Percentiles rank a stretch among this genome's conserved stretches.
These are phyloP conservation scores for Dendrophyllia cribrosa DNA, from an alignment of 64 coral and sea anemone genomes.

Conservation along the genomic window DNA sequence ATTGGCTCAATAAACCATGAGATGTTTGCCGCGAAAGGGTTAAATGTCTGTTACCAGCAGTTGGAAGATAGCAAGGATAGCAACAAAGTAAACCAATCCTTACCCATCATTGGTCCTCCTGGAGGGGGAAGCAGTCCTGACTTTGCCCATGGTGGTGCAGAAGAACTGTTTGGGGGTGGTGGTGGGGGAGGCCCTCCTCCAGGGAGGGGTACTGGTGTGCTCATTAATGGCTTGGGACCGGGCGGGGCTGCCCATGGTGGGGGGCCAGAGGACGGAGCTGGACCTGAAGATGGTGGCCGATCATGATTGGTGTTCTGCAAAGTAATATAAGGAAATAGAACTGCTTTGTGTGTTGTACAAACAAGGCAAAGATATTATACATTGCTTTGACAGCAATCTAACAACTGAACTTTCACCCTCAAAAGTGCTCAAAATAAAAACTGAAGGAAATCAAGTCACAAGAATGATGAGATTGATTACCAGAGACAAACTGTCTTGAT, in stretches of 20 bases:
- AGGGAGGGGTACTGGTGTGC: constrained; percentile 63
- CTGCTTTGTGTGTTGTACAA: too few relatives aligned
- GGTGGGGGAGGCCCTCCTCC: constrained; percentile 45
- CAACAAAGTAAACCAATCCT: background rate
- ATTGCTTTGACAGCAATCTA: too few relatives aligned
- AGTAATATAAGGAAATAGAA: background rate
- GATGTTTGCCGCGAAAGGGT: too few relatives aligned
- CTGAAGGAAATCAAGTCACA: too few relatives aligned
- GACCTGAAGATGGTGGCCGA: constrained; percentile 27
- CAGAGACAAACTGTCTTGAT: too few relatives aligned
- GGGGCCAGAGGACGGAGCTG: constrained; percentile 17
- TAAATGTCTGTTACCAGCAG: too few relatives aligned
- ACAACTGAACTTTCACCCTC: too few relatives aligned
- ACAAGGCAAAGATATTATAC: too few relatives aligned
- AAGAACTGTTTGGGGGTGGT: constrained; percentile 42
- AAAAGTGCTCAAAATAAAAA: too few relatives aligned
- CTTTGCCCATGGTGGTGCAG: constrained; percentile 71
- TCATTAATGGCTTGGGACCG: constrained; percentile 71
- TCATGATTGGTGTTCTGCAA: constrained; percentile 47
- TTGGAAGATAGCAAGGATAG: background rate
- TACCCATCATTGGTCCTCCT: constrained; percentile 33
- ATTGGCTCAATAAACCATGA: too few relatives aligned
- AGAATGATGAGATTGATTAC: too few relatives aligned
- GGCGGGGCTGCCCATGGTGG: constrained; percentile 42
- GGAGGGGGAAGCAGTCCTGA: constrained; percentile 51